Evolutionary conservation across 1,140 invertebrate species (phyloP), one percentile per base, ranked within the genome.

Genomic region (Trichomalopsis sarcophagae): DNA sequence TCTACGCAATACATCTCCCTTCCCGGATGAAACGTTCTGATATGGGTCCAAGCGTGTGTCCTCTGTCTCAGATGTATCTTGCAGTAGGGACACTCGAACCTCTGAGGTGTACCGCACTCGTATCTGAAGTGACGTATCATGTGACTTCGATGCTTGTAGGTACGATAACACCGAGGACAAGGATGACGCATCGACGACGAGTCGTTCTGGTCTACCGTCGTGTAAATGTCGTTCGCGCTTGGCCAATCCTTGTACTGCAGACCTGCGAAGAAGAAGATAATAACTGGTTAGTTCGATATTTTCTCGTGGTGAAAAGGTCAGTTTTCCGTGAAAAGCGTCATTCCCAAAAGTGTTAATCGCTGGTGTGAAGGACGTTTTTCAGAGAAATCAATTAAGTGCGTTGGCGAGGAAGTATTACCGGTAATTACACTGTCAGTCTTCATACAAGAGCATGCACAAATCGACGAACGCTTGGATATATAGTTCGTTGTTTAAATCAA

Each of bases 121-220:
- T 94, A 95, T 82, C 93, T 94, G 86, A 93, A 92, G 90, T 95
- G 95, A 2, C 94, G 92, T 40, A 91, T 92, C 90, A 93, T 90
- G 88, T 93, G 93, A n/a, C 94, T 93, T 33, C 93, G 93, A 33
- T 94, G 93, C 78, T 94, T 95, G 88, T 95, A 95, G n/a, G 92
- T 93, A 23, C 94, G 91, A 14, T 89, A 90, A 87, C 95, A 95
- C 71, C 93, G 92, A 0, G 92, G 91, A 86, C 94, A 95, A 0
- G 84, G 92, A 87, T 94, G 94, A 27, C 90, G 89, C 76, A 86
- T 86, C 21, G 14, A n/a, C 11, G 7, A 30, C 11, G n/a, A 9
- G 23, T 62, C 71, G 27, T 14, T 50, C 17, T 80, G 66, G 40
- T 62, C 55, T 7, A 62, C 21, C 6, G 21, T n/a, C 6, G 36